A percentile compares a stretch with the other conserved stretches of the same genome.
Conservation (phyloP, 2,797 vertebrate genomes). For the Danio jaintianensis region DNA sequence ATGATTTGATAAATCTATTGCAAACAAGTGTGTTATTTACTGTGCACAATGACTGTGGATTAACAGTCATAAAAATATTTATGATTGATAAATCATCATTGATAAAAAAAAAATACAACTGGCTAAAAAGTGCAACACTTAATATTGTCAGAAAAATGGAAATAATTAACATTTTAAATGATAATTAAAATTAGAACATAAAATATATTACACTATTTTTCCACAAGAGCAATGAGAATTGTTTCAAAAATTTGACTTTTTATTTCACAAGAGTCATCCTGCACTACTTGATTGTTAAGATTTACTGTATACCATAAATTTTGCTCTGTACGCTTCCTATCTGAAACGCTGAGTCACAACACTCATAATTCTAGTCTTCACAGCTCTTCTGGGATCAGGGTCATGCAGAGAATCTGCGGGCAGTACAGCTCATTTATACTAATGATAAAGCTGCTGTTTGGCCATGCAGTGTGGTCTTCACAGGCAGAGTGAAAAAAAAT, state of each 20-base stretch:
- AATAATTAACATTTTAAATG: not conserved
- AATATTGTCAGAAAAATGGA: not conserved
- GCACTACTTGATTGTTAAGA: not conserved
- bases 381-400: constrained; percentile 4
- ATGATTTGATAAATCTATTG: constrained; percentile 8
- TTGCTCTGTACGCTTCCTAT: constrained; percentile 1
- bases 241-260: not conserved
- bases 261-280: not conserved
- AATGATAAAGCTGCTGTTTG: not conserved
- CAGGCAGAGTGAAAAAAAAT: not conserved
- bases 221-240: not conserved
- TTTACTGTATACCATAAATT: constrained; percentile 26
- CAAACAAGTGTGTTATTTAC: constrained; percentile 3
- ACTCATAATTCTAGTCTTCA: constrained; percentile 31
- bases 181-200: not conserved
- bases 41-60: constrained; percentile 1
- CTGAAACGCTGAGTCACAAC: constrained; percentile 17
- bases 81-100: too few species aligned
- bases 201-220: not conserved
- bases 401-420: not conserved
- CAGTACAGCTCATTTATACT: constrained; percentile 13
- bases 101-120: not conserved
- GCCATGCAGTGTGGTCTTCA: not conserved
- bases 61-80: too few species aligned
- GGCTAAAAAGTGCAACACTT: not conserved